A percentile compares a stretch with the other conserved stretches of the same genome.
Conservation (phyloP, 2,113 vertebrate species). For the Nymphicus hollandicus region DNA sequence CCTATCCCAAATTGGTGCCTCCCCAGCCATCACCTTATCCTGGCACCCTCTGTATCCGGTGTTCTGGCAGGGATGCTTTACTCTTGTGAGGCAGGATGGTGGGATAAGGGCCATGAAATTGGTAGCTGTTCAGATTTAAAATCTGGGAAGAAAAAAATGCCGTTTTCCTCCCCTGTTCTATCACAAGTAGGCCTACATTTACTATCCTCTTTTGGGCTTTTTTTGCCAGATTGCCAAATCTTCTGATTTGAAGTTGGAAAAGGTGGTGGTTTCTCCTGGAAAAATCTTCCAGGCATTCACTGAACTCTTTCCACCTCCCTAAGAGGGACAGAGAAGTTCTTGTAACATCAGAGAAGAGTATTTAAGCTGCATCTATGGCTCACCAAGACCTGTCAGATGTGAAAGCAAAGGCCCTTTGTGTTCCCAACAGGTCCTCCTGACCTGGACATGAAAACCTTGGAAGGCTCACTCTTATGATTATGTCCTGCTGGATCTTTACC, state of each 20-base stretch:
- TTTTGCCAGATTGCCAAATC: neutral
- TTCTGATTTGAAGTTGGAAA: neutral
- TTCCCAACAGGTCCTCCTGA: neutral
- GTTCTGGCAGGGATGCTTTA: neutral
- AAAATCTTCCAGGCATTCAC: neutral
- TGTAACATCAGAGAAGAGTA: neutral
- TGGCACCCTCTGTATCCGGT: neutral
- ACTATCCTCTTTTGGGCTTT: neutral
- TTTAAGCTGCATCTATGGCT: neutral
- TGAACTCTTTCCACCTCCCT: neutral
- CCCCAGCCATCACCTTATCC: neutral
- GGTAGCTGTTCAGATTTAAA: neutral
- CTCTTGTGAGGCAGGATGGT: neutral
- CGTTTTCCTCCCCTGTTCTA: neutral
- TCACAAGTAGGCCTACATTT: neutral
- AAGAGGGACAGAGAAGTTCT: neutral
- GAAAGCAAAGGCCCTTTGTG: neutral
- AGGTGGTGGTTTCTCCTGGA: neutral
- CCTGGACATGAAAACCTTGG: neutral
- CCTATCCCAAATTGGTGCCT: neutral
- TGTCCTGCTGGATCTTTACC: neutral
- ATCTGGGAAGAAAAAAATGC: neutral
- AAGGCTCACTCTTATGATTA: neutral
- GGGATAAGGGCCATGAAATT: neutral
- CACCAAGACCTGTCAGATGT: neutral